A percentile compares a stretch with the other conserved stretches of the same genome.
phyloP scores from a whole-genome alignment of 2,888 invertebrate genomes.

The Helobdella robusta region DNA sequence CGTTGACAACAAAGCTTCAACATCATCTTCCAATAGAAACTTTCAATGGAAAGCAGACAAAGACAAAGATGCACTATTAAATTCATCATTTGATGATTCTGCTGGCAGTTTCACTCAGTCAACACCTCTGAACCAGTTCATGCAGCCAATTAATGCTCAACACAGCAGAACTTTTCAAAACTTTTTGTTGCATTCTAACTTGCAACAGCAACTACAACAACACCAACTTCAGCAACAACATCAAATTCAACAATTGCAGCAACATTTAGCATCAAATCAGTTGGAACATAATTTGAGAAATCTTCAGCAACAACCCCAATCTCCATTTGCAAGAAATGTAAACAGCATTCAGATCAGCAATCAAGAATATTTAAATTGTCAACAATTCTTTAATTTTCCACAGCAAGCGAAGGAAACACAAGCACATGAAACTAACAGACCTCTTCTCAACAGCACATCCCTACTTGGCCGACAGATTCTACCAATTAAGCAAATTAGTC shows the following conservation, averaged over 20 bases:
- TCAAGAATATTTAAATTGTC: no score
- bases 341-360: no score
- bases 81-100: not conserved
- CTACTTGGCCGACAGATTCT: not conserved
- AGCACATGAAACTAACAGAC: no score
- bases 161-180: not conserved
- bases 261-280: not conserved
- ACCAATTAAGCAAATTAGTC: not conserved
- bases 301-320: not conserved
- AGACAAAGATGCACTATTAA: not conserved
- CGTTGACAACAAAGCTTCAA: not conserved
- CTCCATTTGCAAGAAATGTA: no score
- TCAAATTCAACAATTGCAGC: slow-evolving; percentile 4
- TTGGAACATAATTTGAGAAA: not conserved
- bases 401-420: not conserved
- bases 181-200: not conserved
- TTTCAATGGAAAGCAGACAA: not conserved
- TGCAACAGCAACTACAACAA: not conserved
- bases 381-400: no score
- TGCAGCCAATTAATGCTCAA: not conserved
- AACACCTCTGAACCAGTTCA: not conserved
- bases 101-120: not conserved
- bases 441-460: no score
- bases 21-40: not conserved
- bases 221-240: slow-evolving; percentile 13